Conservation (phyloP, 2,888 invertebrate species). For the Adelphocoris suturalis region DNA sequence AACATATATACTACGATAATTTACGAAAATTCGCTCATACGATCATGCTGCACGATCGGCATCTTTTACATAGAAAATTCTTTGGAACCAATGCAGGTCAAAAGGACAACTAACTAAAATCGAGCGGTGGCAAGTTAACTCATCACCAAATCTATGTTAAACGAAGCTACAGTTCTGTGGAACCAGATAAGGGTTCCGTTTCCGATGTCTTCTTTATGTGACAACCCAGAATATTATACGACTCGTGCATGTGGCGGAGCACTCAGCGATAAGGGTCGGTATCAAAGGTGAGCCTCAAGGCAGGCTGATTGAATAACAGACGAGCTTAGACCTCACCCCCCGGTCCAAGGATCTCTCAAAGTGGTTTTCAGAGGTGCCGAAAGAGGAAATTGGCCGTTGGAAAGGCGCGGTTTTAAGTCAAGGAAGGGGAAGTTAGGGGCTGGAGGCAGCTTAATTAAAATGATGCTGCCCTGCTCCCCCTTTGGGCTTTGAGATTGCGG, state of each 20-base stretch:
- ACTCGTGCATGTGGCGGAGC: slow-evolving; percentile 13
- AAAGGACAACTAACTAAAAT: too few species aligned
- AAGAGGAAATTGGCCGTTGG: slow-evolving; percentile 60
- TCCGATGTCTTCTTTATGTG: slow-evolving; percentile 6
- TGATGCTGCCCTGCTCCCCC: slow-evolving; percentile 7
- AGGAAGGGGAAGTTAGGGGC: not conserved
- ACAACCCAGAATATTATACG: not conserved
- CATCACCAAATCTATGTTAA: too few species aligned
- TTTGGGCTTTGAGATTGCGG: slow-evolving; percentile 1
- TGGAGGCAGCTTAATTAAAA: slow-evolving; percentile 53
- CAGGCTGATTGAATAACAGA: slow-evolving; percentile 10
- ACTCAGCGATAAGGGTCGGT: slow-evolving; percentile 1
- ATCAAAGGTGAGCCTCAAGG: not conserved
- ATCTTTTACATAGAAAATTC: too few species aligned
- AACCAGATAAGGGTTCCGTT: not conserved
- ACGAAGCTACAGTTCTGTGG: not conserved
- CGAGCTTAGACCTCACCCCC: not conserved
- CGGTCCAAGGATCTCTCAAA: not conserved
- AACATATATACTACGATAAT: too few species aligned
- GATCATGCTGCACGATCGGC: too few species aligned
- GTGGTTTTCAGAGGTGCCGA: slow-evolving; percentile 46
- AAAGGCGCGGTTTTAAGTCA: slow-evolving; percentile 44
- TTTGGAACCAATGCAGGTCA: too few species aligned
- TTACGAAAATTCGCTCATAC: too few species aligned
- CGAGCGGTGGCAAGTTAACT: too few species aligned